Base-by-base conservation (phyloP, 2,797 vertebrate species). In the Eulemur coronatus region DNA sequence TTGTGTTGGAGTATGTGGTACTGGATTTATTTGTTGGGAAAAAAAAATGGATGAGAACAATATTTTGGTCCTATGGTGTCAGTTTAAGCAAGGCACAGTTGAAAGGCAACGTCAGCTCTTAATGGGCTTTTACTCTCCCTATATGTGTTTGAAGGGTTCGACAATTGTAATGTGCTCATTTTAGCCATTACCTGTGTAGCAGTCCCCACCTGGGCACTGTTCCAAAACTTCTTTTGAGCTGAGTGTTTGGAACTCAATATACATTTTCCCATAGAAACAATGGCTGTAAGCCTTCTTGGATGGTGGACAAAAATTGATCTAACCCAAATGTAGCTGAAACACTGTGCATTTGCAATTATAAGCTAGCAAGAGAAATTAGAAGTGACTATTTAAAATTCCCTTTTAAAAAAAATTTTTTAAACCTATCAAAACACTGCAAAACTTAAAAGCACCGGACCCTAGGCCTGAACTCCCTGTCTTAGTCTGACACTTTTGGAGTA, bases 221-320 rank as follows among this genome's bases (percentile, higher is more conserved):
- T 96, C 97, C 96, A 96, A 92, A 89, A 22, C 59, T 94, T 95
- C 80, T 96, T 96, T 93, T 69, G 52, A 97, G 93, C 76, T 48
- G 26, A 81, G 84, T 92, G 57, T 93, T 96, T 97, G 92, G 97
- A 94, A 94, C 50, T 70, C 96, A 82, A 11, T 86, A 93, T 95
- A 92, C 65, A 73, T 96, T 97, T 97, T 61, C 65, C 80, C 70
- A 63, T 35, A 59, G 94, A 94, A 96, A 96, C 91, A 97, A 96
- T 84, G 80, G 61, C 86, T 96, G 30, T 79, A 92, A 95, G 89
- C 30, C 80, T 96, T 96, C 84, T 95, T 96, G 97, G 96, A 94
- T 48, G 57, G 73, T 78, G 72, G 85, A 96, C 95, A 97, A 96
- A 97, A 96, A 94, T 73, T 67, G 89, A 96, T 95, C 63, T 17